phyloP scores from a whole-genome alignment of 2,797 vertebrate genomes.

The Syngnathus acus region DNA sequence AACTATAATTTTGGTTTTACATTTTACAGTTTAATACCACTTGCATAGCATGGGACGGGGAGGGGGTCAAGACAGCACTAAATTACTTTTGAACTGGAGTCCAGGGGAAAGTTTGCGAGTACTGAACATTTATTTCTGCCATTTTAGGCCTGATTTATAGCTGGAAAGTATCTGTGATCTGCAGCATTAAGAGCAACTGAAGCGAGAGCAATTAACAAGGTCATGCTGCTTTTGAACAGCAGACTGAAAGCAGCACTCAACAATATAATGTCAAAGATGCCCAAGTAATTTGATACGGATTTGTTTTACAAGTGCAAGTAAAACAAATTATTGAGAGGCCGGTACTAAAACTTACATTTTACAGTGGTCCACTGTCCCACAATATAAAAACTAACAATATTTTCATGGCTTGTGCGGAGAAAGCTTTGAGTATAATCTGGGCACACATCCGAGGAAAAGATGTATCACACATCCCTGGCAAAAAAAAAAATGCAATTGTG shows the following conservation, averaged over 20 bases:
- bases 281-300: constrained; percentile 23
- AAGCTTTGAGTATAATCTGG: constrained; percentile 50
- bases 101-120: too few species aligned
- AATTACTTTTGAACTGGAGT: too few species aligned
- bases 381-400: constrained; percentile 53
- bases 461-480: constrained; percentile 54
- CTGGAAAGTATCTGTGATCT: background rate
- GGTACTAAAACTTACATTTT: constrained; percentile 22
- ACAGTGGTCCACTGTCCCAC: constrained; percentile 29
- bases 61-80: too few species aligned
- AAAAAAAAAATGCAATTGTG: constrained; percentile 42
- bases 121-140: too few species aligned
- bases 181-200: constrained; percentile 32
- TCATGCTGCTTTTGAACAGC: constrained; percentile 33
- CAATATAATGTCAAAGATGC: constrained; percentile 29
- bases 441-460: constrained; percentile 57
- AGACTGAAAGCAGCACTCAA: constrained; percentile 24
- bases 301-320: constrained; percentile 30
- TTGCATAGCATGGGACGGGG: too few species aligned
- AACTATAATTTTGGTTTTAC: background rate
- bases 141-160: too few species aligned
- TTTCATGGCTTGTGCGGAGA: constrained; percentile 42
- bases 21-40: too few species aligned
- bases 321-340: constrained; percentile 11
- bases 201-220: constrained; percentile 40